These are phyloP conservation scores for Cerastis rubricosa DNA, from an alignment of 2,888 invertebrate species.

Conservation along the genomic window DNA sequence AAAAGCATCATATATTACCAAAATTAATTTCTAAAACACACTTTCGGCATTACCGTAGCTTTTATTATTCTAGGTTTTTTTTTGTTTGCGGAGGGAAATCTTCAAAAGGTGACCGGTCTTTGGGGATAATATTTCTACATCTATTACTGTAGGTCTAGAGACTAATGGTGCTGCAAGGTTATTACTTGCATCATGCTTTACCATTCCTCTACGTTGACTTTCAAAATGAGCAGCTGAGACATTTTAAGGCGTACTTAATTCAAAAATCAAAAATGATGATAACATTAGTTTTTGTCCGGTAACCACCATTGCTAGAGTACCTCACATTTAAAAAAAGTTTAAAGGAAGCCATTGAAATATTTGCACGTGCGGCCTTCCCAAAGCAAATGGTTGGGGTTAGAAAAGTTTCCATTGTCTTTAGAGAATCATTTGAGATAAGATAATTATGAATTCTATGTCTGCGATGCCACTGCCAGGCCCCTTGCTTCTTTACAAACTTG, in stretches of 20 bases:
- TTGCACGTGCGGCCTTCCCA: background rate
- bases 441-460: constrained; percentile 25
- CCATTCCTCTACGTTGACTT: constrained; percentile 14
- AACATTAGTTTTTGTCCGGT: background rate
- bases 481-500: constrained; percentile 46
- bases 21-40: background rate
- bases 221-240: constrained; percentile 22
- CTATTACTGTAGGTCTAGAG: background rate
- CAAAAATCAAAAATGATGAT: background rate
- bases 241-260: constrained; percentile 7
- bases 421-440: constrained; percentile 11
- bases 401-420: constrained; percentile 1
- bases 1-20: background rate
- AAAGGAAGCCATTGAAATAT: background rate
- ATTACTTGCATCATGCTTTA: constrained; percentile 2
- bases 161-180: constrained; percentile 15
- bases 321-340: background rate
- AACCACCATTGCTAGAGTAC: background rate
- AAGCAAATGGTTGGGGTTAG: background rate
- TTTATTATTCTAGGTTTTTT: background rate
- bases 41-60: background rate
- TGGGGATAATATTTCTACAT: no score
- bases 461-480: constrained; percentile 13
- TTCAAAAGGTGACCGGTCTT: no score
- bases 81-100: no score